phyloP scores from a whole-genome alignment of 2,888 invertebrate species.

The Phasia obesa region DNA sequence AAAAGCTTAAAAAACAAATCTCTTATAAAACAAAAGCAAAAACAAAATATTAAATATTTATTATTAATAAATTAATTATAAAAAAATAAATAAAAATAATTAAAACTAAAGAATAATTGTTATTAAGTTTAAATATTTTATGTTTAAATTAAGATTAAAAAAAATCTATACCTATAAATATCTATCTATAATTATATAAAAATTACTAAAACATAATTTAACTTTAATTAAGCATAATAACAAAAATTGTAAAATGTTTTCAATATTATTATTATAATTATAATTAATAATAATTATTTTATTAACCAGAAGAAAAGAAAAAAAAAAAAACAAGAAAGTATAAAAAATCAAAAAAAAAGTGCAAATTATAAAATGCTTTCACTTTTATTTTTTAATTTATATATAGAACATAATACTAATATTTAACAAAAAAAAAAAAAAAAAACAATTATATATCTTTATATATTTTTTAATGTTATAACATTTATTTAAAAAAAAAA shows the following conservation, averaged over 20 bases:
- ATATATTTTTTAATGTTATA: constrained; percentile 54
- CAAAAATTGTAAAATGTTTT: constrained; percentile 54
- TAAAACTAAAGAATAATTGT: constrained; percentile 63
- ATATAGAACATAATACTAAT: constrained; percentile 35
- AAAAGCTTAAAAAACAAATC: constrained; percentile 42
- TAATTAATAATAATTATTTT: constrained; percentile 22
- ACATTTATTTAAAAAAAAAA: constrained; percentile 43
- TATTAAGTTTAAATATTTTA: constrained; percentile 67
- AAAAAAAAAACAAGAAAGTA: constrained; percentile 62
- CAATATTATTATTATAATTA: constrained; percentile 51
- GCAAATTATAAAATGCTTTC: constrained; percentile 64
- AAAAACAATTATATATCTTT: constrained; percentile 12
- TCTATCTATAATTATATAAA: constrained; percentile 11
- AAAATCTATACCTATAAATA: constrained; percentile 18
- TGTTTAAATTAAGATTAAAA: constrained; percentile 48
- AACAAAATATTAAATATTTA: constrained; percentile 30
- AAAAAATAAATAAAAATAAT: constrained; percentile 25
- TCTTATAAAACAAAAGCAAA: constrained; percentile 31
- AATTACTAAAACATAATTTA: constrained; percentile 33
- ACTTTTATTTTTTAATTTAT: constrained; percentile 55
- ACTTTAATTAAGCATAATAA: constrained; percentile 32
- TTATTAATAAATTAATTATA: constrained; percentile 36
- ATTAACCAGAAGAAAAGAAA: constrained; percentile 45
- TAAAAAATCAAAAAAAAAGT: constrained; percentile 74
- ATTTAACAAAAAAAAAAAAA: constrained; percentile 34